Conservation (phyloP, 2,888 invertebrate genomes). For the Lottia scabra region DNA sequence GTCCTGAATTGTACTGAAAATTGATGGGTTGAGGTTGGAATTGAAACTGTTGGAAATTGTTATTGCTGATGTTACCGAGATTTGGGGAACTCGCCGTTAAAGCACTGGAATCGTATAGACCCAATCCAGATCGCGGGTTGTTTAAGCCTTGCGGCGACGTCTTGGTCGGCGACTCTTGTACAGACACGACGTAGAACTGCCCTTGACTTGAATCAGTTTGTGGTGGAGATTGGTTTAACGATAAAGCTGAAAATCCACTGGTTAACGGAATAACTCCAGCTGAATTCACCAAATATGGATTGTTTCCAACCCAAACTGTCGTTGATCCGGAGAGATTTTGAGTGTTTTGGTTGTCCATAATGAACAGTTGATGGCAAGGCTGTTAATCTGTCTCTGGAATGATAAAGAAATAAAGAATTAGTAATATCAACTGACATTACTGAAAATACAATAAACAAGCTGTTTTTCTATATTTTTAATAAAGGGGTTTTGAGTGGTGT, state of each 20-base stretch:
- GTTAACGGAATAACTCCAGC: background rate
- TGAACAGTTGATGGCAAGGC: too few species aligned
- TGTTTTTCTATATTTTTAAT: too few species aligned
- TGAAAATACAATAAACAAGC: too few species aligned
- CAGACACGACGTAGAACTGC: background rate
- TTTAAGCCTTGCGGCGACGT: background rate
- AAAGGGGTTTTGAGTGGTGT: too few species aligned
- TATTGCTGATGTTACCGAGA: background rate
- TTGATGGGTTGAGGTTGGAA: too few species aligned
- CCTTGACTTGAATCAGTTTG: background rate
- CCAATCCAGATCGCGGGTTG: background rate
- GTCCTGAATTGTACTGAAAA: too few species aligned
- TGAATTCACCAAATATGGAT: background rate
- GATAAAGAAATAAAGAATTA: too few species aligned
- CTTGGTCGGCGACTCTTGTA: background rate
- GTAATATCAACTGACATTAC: too few species aligned
- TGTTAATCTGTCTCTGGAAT: too few species aligned
- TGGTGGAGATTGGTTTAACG: background rate
- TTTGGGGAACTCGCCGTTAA: background rate
- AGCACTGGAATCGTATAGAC: background rate
- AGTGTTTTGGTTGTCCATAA: background rate
- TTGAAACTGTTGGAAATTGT: background rate
- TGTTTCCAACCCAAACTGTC: slow-evolving; percentile 12
- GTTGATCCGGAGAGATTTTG: background rate
- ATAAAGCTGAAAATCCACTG: background rate